Evolutionary conservation across 2,888 invertebrate species (phyloP).

Genomic region (Ormyrus labotus): DNA sequence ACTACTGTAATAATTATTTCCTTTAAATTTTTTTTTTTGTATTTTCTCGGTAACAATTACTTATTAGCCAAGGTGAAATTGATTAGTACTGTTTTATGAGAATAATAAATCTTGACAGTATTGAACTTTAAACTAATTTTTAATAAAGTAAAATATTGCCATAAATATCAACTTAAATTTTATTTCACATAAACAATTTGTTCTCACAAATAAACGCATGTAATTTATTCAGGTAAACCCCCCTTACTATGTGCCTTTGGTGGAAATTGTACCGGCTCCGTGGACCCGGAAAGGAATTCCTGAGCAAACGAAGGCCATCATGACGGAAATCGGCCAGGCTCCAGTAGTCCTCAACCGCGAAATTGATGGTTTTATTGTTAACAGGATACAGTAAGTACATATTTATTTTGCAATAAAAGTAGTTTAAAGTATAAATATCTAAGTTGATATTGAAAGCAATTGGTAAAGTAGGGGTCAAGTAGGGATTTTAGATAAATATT

Average conservation of each 20-base stretch:
- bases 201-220: neutral
- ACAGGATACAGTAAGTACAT: slow-evolving; percentile 88
- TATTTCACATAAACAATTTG: neutral
- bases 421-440: neutral
- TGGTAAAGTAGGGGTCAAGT: too few relatives aligned
- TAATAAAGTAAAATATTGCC: too few relatives aligned
- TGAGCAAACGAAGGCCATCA: slow-evolving; percentile 84
- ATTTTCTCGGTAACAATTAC: too few relatives aligned
- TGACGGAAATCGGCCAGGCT: slow-evolving; percentile 93
- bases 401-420: slow-evolving; percentile 4
- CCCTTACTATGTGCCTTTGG: slow-evolving; percentile 95
- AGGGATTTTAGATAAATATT: slow-evolving; percentile 31
- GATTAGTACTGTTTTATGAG: too few relatives aligned
- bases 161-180: slow-evolving; percentile 2
- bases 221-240: slow-evolving; percentile 85
- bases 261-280: slow-evolving; percentile 95
- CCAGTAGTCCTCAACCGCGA: slow-evolving; percentile 92
- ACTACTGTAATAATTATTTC: too few relatives aligned
- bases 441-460: neutral
- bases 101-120: neutral
- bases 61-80: too few relatives aligned
- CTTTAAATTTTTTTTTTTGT: too few relatives aligned
- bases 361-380: slow-evolving; percentile 94
- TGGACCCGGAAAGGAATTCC: slow-evolving; percentile 91
- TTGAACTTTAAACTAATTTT: neutral